Base-by-base conservation (phyloP, 2,888 invertebrate species). In the Nephrocerus scutellatus region DNA sequence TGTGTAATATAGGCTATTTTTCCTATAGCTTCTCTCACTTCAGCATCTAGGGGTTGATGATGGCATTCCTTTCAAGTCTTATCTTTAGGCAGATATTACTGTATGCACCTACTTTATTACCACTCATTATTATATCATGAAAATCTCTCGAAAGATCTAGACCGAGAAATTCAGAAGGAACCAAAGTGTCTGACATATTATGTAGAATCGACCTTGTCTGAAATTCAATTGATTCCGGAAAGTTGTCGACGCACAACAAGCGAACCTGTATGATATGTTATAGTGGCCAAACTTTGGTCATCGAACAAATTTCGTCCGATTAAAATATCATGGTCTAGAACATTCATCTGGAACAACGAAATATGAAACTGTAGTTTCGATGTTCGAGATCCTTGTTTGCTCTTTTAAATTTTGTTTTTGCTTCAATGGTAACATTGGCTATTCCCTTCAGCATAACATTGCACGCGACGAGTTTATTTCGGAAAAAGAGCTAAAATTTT, bases 171-270 rank as follows among this genome's bases (percentile, higher is more conserved):
- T 26, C 28, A 22, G 15, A 16, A 38, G 33, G 39, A 39, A 33
- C 33, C 19, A 39, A 23, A 19, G 29, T 13, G 23, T 39, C 28
- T 7, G 19, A 39, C 6, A 39, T 24, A 12, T 39, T 23, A n/a
- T n/a, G n/a, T n/a, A 6, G 29, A 39, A 22, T 9, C 18, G 9
- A 18, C 12, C 18, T 21, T 33, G 12, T 39, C 29, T 13, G 23
- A 33, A 39, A 39, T 28, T 21, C 35, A 16, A 14, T 34, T 30
- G 10, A 39, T 35, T 20, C 34, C 35, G 5, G 25, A 35, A 30
- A 35, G 24, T 10, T 39, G 30, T 4, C 40, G 32, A n/a, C 29
- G 29, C 12, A 39, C 9, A 15, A 26, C 35, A 13, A 30, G 21
- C 14, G 35, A 35, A 13, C 40, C 40, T 7, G 5, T 20, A 30